Percentiles rank a stretch among this genome's conserved stretches.
Conservation (phyloP, 1,140 invertebrate genomes). For the Meloidogyne floridensis region DNA sequence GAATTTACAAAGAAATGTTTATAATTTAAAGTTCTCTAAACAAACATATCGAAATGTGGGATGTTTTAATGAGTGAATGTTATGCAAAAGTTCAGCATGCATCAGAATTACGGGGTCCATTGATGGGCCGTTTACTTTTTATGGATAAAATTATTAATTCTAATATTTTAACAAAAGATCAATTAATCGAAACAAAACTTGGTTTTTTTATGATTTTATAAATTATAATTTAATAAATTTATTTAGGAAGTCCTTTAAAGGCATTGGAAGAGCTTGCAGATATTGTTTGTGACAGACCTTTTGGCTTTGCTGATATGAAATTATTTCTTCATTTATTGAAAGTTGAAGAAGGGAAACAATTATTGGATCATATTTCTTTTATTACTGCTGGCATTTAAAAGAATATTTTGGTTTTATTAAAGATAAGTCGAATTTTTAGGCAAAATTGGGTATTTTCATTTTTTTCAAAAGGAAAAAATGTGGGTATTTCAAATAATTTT, state of each 20-base stretch:
- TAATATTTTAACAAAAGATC: background rate
- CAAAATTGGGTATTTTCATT: too few species aligned
- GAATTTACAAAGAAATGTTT: background rate
- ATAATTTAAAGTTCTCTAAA: background rate
- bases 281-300: slow-evolving; percentile 33
- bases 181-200: background rate
- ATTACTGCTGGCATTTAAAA: slow-evolving; percentile 6
- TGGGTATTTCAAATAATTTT: too few species aligned
- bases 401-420: background rate
- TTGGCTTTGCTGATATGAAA: slow-evolving; percentile 40
- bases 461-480: too few species aligned
- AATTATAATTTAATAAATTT: background rate
- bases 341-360: slow-evolving; percentile 25
- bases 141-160: background rate
- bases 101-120: background rate
- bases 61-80: background rate
- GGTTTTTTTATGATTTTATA: background rate
- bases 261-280: slow-evolving; percentile 32
- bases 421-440: too few species aligned
- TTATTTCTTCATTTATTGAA: slow-evolving; percentile 34
- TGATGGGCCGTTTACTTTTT: slow-evolving; percentile 1
- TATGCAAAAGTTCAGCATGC: background rate
- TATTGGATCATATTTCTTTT: slow-evolving; percentile 28
- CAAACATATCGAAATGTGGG: background rate
- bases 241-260: slow-evolving; percentile 11